Percentiles rank a stretch among this genome's conserved stretches.
phyloP scores from a whole-genome alignment of 2,888 invertebrate genomes.

The Temnothorax rugatulus region DNA sequence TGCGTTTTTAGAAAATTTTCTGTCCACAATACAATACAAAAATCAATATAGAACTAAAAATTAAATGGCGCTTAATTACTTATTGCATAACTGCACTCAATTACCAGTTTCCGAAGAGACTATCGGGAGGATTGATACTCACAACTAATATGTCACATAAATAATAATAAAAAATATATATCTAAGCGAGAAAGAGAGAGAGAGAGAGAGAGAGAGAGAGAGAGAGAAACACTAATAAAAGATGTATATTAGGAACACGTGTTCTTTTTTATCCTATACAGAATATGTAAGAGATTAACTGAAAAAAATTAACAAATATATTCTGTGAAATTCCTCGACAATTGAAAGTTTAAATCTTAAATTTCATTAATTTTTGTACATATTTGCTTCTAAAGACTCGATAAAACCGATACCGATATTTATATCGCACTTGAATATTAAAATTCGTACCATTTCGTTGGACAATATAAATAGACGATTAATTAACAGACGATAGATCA shows the following conservation, averaged over 20 bases:
- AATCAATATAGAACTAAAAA: too few relatives aligned
- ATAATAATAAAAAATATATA: not conserved
- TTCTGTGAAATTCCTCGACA: not conserved
- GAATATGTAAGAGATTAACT: not conserved
- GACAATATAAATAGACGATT: not conserved
- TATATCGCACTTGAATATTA: not conserved
- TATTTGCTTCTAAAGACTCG: not conserved
- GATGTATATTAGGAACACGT: not conserved
- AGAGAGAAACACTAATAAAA: not conserved
- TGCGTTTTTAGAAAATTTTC: too few relatives aligned
- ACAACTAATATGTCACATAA: not conserved
- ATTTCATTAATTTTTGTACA: slow-evolving; percentile 1
- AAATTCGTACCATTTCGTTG: slow-evolving; percentile 9
- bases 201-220: too few relatives aligned
- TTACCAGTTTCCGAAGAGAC: not conserved
- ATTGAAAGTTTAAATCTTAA: not conserved
- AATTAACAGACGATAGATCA: slow-evolving; percentile 3
- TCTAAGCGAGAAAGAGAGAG: not conserved
- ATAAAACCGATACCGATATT: not conserved
- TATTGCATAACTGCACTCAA: too few relatives aligned
- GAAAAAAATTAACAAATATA: not conserved
- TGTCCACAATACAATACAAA: too few relatives aligned
- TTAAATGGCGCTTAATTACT: too few relatives aligned
- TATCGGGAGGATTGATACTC: not conserved
- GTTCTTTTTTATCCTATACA: not conserved